Conservation (phyloP, 2,797 vertebrate genomes). For the Streptopelia turtur region DNA sequence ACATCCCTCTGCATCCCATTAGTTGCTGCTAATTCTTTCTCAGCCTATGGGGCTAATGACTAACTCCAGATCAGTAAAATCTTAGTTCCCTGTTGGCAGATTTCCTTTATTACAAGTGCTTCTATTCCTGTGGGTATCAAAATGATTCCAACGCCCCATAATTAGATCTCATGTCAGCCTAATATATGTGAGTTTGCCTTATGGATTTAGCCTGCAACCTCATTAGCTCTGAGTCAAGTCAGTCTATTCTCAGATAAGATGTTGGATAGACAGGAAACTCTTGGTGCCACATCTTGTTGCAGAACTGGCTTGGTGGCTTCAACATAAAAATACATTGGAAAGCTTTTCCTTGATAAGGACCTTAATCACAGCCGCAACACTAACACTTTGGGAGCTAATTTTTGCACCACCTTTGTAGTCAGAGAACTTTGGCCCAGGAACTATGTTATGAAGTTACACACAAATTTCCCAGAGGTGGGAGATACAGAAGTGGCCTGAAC, state of each 20-base stretch:
- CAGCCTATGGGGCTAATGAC: conserved; percentile 37
- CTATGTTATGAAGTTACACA: neutral
- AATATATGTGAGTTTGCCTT: conserved; percentile 45
- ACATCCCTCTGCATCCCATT: conserved; percentile 1
- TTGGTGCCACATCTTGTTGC: neutral
- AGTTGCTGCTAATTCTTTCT: conserved; percentile 31
- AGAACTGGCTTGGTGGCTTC: conserved; percentile 36
- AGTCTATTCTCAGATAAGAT: conserved; percentile 38
- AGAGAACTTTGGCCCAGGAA: neutral
- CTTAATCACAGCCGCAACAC: neutral
- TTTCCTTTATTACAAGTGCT: conserved; percentile 44
- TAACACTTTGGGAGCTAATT: neutral
- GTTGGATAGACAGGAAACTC: conserved; percentile 18
- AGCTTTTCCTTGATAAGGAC: conserved; percentile 21
- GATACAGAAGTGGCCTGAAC: neutral
- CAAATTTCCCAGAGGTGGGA: neutral
- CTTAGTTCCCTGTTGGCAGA: conserved; percentile 38
- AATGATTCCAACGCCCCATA: conserved; percentile 46
- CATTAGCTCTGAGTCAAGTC: conserved; percentile 27
- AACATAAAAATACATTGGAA: conserved; percentile 20
- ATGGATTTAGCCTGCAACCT: conserved; percentile 40
- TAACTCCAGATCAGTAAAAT: conserved; percentile 44
- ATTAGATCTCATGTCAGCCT: conserved; percentile 56
- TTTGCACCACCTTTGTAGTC: neutral
- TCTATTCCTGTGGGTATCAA: conserved; percentile 45